Evolutionary conservation across 2,888 invertebrate genomes (phyloP), one percentile per base, ranked within the genome.

Genomic region (Apantesis nais): DNA sequence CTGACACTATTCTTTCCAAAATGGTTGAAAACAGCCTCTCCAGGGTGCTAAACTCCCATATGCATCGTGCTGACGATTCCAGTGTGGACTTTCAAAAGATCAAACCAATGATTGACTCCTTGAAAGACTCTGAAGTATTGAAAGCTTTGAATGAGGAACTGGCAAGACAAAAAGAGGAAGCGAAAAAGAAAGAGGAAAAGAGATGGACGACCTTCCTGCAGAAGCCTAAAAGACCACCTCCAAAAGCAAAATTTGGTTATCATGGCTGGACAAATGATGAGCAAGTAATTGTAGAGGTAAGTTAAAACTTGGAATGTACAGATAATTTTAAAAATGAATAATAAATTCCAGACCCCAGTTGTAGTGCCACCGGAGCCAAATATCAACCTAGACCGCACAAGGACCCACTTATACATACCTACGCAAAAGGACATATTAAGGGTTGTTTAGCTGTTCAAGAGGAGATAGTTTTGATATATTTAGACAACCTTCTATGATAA

Each of bases 201-300:
- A 96, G 96, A 79, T 97, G 96, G 95, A 97, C 98, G 7, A 97
- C 97, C 44, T 98, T 98, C 84, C 86, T 98, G 74, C 97, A 97
- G 88, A 97, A 97, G 82, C 98, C 98, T 0, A 95, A 96, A 79
- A 92, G 97, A 31, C 96, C 97, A 0, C 95, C 96, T 76, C 97
- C 97, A 0, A 88, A 82, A 44, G 86, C 83, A 0, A 91, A 87
- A 76, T 87, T 87, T 31, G 92, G 92, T 2, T 89, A 89, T 64
- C 81, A 79, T 22, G 86, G 90, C 7, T 88, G 85, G 75, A 75
- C 84, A 1, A 82, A 84, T 0, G 74, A 70, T 8, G 84, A 88
- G 0, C 84, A 89, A 29, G 85, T 84, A 7, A 68, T 77, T 19
- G 72, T 80, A 34, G 76, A 85, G 87, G 93, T 92, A 65, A 83